A percentile compares a stretch with the other conserved stretches of the same genome.
phyloP scores from a whole-genome alignment of 2,113 vertebrate genomes.

The Eptatretus burgeri region DNA sequence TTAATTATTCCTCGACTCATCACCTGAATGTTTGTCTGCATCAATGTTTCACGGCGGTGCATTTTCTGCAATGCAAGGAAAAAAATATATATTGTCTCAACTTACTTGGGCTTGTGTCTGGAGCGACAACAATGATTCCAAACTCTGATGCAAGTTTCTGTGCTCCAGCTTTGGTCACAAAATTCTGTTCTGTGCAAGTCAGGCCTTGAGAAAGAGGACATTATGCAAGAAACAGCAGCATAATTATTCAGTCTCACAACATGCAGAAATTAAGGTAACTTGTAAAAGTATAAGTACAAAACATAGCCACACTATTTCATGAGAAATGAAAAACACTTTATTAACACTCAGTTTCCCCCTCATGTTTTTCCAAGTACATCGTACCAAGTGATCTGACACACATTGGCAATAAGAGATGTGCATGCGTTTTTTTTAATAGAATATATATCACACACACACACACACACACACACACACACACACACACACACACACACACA shows the following conservation, averaged over 20 bases:
- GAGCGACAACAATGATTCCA: constrained; percentile 41
- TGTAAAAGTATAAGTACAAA: too few species aligned
- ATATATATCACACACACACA: too few species aligned
- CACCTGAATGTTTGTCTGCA: background rate
- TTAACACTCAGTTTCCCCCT: too few species aligned
- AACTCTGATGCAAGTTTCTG: constrained; percentile 50
- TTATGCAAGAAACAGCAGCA: background rate
- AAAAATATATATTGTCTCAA: background rate
- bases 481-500: too few species aligned
- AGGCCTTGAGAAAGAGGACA: constrained; percentile 22
- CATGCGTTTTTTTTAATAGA: too few species aligned
- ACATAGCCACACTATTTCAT: background rate
- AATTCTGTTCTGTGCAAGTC: constrained; percentile 82
- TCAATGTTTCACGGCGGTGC: background rate
- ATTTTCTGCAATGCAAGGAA: too few species aligned
- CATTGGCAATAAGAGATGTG: too few species aligned
- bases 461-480: too few species aligned
- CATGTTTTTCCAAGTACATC: too few species aligned
- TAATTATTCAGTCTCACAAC: background rate
- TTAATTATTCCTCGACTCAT: background rate
- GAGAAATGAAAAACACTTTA: background rate
- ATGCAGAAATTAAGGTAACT: background rate
- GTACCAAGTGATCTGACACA: too few species aligned
- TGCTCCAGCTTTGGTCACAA: constrained; percentile 56
- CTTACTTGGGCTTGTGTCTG: constrained; percentile 80